Conservation (phyloP, 2,888 invertebrate species). For the Hypomecis atomaria region DNA sequence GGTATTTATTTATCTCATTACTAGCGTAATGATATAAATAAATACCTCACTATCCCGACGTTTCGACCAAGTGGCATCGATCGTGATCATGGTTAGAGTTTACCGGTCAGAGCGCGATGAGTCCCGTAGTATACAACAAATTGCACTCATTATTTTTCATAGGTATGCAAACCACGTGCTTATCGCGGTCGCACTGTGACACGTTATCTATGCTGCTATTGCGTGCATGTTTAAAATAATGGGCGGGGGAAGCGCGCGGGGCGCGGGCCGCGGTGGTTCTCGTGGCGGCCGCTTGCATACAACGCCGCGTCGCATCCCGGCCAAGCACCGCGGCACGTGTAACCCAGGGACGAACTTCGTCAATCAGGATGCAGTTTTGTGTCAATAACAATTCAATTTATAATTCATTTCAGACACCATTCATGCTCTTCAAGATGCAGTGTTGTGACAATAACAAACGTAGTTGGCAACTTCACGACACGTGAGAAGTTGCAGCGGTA, state of each 20-base stretch:
- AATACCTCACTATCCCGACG: too few species aligned
- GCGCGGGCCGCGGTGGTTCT: constrained; percentile 33
- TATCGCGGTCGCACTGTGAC: constrained; percentile 27
- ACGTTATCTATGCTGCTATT: constrained; percentile 55
- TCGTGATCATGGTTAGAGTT: too few species aligned
- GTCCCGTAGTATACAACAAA: too few species aligned
- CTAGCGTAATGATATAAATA: too few species aligned
- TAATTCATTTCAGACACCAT: too few species aligned
- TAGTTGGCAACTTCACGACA: too few species aligned
- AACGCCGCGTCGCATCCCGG: constrained; percentile 82
- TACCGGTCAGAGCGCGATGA: too few species aligned
- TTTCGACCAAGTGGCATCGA: too few species aligned
- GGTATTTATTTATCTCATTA: too few species aligned
- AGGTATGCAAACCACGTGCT: neutral
- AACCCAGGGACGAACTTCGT: constrained; percentile 71
- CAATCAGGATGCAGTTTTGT: constrained; percentile 44
- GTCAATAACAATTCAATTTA: neutral
- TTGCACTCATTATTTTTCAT: too few species aligned
- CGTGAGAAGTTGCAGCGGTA: too few species aligned
- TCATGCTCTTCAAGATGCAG: constrained; percentile 51
- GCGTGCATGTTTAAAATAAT: constrained; percentile 62
- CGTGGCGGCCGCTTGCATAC: constrained; percentile 67
- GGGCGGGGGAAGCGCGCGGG: constrained; percentile 36
- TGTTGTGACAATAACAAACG: neutral
- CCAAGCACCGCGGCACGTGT: constrained; percentile 79